These are phyloP conservation scores for Lagothrix lagotricha DNA, from an alignment of 2,797 vertebrate genomes.

Conservation along the genomic window DNA sequence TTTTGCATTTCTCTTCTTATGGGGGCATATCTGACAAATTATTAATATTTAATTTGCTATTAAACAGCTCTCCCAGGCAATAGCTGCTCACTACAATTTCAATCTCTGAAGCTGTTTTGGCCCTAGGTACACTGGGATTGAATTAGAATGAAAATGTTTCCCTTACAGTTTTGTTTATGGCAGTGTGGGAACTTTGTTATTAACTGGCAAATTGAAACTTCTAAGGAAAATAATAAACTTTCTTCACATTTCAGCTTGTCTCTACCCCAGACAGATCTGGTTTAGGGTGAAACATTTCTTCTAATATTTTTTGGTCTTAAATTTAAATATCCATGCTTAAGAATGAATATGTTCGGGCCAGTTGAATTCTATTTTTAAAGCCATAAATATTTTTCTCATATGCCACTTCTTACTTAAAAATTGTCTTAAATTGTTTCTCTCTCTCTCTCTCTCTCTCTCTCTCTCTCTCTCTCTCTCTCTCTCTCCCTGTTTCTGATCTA, in stretches of 20 bases:
- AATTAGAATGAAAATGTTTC: constrained; percentile 60
- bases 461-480: too few relatives aligned
- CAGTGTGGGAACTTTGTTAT: constrained; percentile 60
- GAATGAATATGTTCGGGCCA: background rate
- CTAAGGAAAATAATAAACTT: constrained; percentile 60
- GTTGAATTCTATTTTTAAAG: constrained; percentile 56
- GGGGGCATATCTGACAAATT: constrained; percentile 25
- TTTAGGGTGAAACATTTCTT: constrained; percentile 42
- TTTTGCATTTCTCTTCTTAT: constrained; percentile 20
- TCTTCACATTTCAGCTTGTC: constrained; percentile 28
- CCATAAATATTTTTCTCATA: background rate
- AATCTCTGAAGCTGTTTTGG: constrained; percentile 17
- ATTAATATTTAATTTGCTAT: constrained; percentile 67
- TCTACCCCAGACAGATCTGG: constrained; percentile 4
- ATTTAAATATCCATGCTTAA: constrained; percentile 39
- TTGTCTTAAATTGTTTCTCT: background rate
- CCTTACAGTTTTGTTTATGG: constrained; percentile 56
- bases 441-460: background rate
- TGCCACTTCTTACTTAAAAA: constrained; percentile 33
- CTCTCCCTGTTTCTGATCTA: background rate
- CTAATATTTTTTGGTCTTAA: constrained; percentile 43
- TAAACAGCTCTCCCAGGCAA: constrained; percentile 51
- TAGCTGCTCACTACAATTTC: constrained; percentile 46
- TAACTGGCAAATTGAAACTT: constrained; percentile 62
- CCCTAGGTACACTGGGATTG: constrained; percentile 36